Evolutionary conservation across 2,113 vertebrate genomes (phyloP), one percentile per base, ranked within the genome.

Genomic region (Mustela lutreola): DNA sequence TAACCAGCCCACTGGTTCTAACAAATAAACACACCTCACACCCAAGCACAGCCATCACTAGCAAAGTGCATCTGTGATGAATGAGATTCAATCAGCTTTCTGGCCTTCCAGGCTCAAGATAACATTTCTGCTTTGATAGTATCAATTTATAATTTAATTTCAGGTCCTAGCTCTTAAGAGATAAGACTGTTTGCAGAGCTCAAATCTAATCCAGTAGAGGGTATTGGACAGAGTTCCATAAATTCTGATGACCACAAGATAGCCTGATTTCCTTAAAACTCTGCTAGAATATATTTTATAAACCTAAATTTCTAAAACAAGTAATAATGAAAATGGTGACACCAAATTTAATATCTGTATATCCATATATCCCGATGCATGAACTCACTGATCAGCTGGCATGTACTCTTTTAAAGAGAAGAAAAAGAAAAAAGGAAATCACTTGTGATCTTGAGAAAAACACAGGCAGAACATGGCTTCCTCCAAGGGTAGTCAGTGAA

Each of bases 141-240:
- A 98, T 98, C 98, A 98, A 96, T 86, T 97, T 97, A 98, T 98
- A 98, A 98, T 98, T 98, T 98, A 98, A 98, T 98, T 98, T 98
- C 85, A 93, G 94, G 88, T 91, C 92, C 93, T 48, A 91, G 85
- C 94, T 97, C 94, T 97, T 98, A 97, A 79, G 94, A 97, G 97
- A 98, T 97, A 98, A 97, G 95, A 86, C 97, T 91, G 94, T 97
- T 97, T 96, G 80, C 50, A 79, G 91, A 86, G 76, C 90, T 92
- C 97, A 97, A 98, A 98, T 98, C 94, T 98, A 98, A 98, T 98
- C 97, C 97, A 94, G 88, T 83, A 91, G 97, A 94, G 71, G 67
- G 81, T 97, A 95, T 91, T 75, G 84, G 94, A 92, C 94, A 97
- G 94, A 93, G 88, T 95, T 98, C 85, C 89, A 96, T 93, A 97